phyloP scores from a whole-genome alignment of 2,113 vertebrate genomes.

The Callocephalon fimbriatum region DNA sequence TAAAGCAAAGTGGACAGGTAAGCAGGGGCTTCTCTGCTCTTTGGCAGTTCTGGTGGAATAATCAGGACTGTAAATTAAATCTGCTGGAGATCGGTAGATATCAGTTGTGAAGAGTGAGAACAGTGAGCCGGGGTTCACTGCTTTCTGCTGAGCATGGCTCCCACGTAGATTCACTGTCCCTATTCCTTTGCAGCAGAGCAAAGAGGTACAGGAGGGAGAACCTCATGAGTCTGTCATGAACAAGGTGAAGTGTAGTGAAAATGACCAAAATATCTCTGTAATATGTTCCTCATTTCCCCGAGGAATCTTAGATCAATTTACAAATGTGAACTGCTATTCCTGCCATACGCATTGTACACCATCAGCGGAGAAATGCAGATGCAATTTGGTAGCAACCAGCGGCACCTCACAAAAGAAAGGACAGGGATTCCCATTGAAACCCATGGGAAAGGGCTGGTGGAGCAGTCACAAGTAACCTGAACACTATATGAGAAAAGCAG shows the following conservation, averaged over 20 bases:
- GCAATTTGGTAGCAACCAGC: not conserved
- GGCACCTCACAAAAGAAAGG: not conserved
- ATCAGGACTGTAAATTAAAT: not conserved
- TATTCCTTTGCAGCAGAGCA: not conserved
- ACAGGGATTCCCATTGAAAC: not conserved
- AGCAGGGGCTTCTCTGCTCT: not conserved
- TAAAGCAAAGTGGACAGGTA: not conserved
- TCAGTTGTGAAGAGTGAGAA: not conserved
- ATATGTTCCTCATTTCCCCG: not conserved
- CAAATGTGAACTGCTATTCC: not conserved
- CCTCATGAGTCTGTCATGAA: not conserved
- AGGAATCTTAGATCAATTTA: not conserved
- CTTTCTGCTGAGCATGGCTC: not conserved
- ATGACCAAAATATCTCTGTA: not conserved
- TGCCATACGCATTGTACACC: fast-evolving
- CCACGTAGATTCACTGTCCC: not conserved
- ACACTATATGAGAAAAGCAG: fast-evolving
- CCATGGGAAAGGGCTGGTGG: not conserved
- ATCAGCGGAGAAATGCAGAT: fast-evolving
- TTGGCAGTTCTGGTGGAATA: not conserved
- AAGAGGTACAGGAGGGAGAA: not conserved
- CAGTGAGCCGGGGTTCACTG: not conserved
- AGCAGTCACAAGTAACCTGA: not conserved
- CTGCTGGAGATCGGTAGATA: not conserved
- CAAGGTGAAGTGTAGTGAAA: not conserved